Evolutionary conservation across 37 sponge, comb jelly and placozoan genomes (phyloP).

Genomic region (Haliclona indistincta): DNA sequence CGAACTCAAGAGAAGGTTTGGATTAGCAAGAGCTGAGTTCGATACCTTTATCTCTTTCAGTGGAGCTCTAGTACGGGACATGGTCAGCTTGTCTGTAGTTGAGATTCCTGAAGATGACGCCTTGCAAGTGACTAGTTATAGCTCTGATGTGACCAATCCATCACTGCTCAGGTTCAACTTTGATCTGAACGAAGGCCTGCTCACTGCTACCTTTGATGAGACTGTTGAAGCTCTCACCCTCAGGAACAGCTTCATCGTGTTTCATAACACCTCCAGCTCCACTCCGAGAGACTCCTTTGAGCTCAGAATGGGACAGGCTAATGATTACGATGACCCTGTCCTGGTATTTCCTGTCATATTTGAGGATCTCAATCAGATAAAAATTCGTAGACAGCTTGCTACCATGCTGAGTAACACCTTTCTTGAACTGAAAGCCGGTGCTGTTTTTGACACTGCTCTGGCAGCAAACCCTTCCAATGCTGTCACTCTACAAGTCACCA

Average conservation of each 20-base stretch:
- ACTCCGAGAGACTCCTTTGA: slow-evolving; percentile 9
- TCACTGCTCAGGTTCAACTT: slow-evolving; percentile 64
- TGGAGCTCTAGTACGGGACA: slow-evolving; percentile 45
- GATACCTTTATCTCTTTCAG: slow-evolving; percentile 72
- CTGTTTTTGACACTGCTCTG: slow-evolving; percentile 70
- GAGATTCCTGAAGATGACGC: slow-evolving; percentile 43
- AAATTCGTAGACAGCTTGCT: slow-evolving; percentile 50
- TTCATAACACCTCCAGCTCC: neutral
- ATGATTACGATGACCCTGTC: slow-evolving; percentile 56
- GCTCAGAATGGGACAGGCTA: slow-evolving; percentile 39
- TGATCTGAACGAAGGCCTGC: slow-evolving; percentile 76
- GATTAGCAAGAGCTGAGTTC: slow-evolving; percentile 50
- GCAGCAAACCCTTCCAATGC: slow-evolving; percentile 46
- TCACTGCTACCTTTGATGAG: slow-evolving; percentile 83
- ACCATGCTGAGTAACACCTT: slow-evolving; percentile 50
- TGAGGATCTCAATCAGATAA: slow-evolving; percentile 73
- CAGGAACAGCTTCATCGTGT: neutral
- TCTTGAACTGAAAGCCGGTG: slow-evolving; percentile 35
- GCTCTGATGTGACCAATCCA: slow-evolving; percentile 66
- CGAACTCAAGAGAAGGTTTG: slow-evolving; percentile 61
- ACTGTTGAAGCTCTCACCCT: slow-evolving; percentile 81
- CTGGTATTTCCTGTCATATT: slow-evolving; percentile 34
- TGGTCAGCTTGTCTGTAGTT: slow-evolving; percentile 56
- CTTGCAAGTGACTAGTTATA: slow-evolving; percentile 23
- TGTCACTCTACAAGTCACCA: slow-evolving; percentile 1